Conservation (phyloP, 92 coral and sea anemone genomes). For the Epizoanthus ramosus region DNA sequence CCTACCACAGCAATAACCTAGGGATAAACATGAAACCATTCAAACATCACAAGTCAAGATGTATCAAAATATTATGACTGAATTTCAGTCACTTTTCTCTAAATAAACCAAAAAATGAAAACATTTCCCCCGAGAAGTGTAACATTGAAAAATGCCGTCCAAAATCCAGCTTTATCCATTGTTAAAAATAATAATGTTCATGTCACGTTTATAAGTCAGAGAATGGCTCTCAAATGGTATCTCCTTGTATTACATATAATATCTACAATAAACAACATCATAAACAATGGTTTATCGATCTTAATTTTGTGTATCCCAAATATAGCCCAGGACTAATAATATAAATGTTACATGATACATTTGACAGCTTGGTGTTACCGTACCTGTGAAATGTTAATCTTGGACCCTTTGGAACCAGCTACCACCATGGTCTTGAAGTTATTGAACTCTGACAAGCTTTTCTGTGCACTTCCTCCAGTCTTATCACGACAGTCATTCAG, state of each 20-base stretch:
- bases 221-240: neutral
- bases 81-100: no score
- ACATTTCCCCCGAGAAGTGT: no score
- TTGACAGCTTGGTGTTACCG: constrained; percentile 23
- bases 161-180: neutral
- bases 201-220: neutral
- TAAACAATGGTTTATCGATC: no score
- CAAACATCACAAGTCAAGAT: neutral
- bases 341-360: no score
- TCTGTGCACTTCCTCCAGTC: constrained; percentile 99
- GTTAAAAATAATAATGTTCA: neutral
- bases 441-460: constrained; percentile 97
- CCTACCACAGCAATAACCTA: constrained; percentile 99
- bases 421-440: constrained; percentile 99
- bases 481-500: constrained; percentile 99
- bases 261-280: no score
- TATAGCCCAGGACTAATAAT: no score
- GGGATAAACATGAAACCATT: neutral
- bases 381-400: constrained; percentile 99
- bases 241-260: no score
- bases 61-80: no score
- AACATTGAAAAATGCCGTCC: no score
- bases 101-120: no score
- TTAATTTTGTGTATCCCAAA: no score
- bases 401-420: constrained; percentile 98